Base-by-base conservation (phyloP, 2,888 invertebrate species). In the Lymantria dispar region DNA sequence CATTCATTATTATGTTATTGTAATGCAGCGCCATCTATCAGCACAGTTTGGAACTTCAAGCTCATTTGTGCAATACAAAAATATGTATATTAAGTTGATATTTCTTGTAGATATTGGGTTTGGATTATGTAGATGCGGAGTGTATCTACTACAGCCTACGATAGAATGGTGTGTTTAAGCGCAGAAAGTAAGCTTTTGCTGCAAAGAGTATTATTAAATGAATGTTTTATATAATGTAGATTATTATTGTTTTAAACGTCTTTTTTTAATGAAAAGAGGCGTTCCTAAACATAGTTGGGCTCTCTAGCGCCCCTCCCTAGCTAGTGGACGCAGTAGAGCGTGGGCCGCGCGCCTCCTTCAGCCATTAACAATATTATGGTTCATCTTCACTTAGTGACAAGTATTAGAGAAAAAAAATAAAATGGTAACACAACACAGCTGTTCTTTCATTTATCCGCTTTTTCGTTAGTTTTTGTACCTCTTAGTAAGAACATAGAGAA, bases 381-480 rank as follows among this genome's bases (percentile, higher is more conserved):
- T 88, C 88, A 88, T 87, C 86, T 87, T 85, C 89, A 89, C 88
- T 85, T 89, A 88, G 88, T 78, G 54, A 70, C 72, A 76, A 83
- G 77, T 83, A 77, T 85, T 86, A 87, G 85, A 87, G 85, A 82
- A 85, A 87, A 85, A 88, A 63, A 70, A 74, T 70, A 72, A 72
- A 84, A 87, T 84, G 87, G 85, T 89, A 83, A 88, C 57, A 68
- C 60, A 78, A 88, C 86, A 87, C 85, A 85, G 87, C 83, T 76
- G 89, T 78, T 88, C 81, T 90, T 90, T 90, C 85, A 90, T 89
- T 90, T 89, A 82, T 82, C 83, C 67, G 89, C 89, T 90, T 90
- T 66, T 74, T 72, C 67, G 69, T 85, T 80, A 86, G 85, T 85
- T 73, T 80, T 80, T 69, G 68, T 76, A 79, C 72, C 71, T 72